phyloP scores from a whole-genome alignment of 2,797 vertebrate species.

The Chelidonichthys spinosus region DNA sequence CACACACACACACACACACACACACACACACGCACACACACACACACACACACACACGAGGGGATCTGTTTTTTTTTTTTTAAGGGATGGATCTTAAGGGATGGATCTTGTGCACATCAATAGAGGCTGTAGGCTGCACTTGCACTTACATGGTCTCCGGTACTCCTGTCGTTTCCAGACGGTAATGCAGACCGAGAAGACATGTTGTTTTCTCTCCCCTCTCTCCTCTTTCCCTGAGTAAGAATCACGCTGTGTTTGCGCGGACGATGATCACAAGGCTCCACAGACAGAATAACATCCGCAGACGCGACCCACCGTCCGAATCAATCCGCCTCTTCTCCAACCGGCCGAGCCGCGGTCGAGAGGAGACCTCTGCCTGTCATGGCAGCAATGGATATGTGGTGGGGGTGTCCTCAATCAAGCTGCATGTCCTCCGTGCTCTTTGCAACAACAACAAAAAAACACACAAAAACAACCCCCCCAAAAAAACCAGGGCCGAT shows the following conservation, averaged over 20 bases:
- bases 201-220: conserved; percentile 78
- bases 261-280: conserved; percentile 60
- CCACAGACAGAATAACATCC: conserved; percentile 69
- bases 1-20: conserved; percentile 1
- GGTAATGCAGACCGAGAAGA: conserved; percentile 91
- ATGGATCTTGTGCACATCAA: conserved; percentile 46
- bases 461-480: background rate
- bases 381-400: conserved; percentile 81
- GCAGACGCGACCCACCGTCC: conserved; percentile 73
- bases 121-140: conserved; percentile 47
- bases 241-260: conserved; percentile 70
- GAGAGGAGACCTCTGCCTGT: conserved; percentile 82
- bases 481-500: conserved; percentile 33
- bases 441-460: conserved; percentile 40
- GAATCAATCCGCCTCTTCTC: conserved; percentile 78
- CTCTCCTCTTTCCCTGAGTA: conserved; percentile 74
- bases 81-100: conserved; percentile 36
- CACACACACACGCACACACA: no score
- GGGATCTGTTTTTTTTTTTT: background rate
- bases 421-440: conserved; percentile 78
- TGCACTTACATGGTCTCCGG: conserved; percentile 89
- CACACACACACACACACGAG: conserved; percentile 4
- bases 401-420: conserved; percentile 75
- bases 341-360: conserved; percentile 74
- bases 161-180: conserved; percentile 90